These are phyloP conservation scores for Pseudopodoces humilis DNA, from an alignment of 2,113 vertebrate species.

Conservation along the genomic window DNA sequence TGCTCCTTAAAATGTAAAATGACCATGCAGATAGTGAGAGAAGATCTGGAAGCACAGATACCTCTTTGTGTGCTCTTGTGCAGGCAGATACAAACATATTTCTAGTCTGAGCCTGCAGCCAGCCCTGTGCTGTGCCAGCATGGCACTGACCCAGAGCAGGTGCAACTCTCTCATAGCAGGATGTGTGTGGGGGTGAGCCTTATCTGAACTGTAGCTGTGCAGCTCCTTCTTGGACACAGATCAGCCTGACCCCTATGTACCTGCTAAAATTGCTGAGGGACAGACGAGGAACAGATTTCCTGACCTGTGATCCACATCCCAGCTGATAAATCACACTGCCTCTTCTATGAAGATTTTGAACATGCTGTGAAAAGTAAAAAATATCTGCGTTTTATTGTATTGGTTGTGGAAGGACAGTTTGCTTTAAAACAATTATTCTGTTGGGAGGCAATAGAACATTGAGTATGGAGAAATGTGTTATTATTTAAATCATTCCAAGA, in stretches of 20 bases:
- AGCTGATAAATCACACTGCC: background rate
- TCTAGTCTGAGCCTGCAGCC: background rate
- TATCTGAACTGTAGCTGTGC: background rate
- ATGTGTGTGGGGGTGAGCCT: background rate
- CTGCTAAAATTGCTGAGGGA: background rate
- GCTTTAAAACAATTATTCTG: background rate
- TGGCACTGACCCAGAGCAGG: background rate
- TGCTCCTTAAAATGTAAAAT: background rate
- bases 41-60: background rate
- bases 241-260: background rate
- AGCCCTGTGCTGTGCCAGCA: background rate
- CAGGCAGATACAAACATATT: background rate
- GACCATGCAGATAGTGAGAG: background rate
- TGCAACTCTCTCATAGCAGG: background rate
- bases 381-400: fast-evolving
- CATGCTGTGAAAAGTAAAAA: background rate
- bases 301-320: background rate
- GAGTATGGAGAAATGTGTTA: background rate
- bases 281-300: fast-evolving
- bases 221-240: background rate
- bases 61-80: background rate
- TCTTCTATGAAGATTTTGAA: background rate
- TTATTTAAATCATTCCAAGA: background rate
- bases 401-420: background rate
- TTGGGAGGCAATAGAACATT: background rate